Percentiles rank a stretch among this genome's conserved stretches.
Evolutionary conservation across 1,140 invertebrate species (phyloP).

Genomic region (Araneus ventricosus): DNA sequence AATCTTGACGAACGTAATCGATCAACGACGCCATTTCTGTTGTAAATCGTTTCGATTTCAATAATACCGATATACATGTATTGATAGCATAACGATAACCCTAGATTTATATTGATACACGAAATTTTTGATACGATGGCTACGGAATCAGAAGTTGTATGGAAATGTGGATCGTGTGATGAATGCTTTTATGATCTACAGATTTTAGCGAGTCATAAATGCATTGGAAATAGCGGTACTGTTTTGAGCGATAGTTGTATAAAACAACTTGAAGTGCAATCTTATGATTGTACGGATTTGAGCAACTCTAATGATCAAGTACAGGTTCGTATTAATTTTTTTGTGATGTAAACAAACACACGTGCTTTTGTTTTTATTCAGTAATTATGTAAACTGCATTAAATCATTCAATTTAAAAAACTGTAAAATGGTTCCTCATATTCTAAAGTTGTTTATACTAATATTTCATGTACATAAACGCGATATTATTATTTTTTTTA

Average conservation of each 20-base stretch:
- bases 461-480: no score
- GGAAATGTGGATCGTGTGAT: conserved; percentile 74
- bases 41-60: conserved; percentile 60
- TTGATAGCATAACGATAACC: conserved; percentile 64
- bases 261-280: conserved; percentile 66
- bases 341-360: conserved; percentile 66
- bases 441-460: no score
- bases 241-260: conserved; percentile 62
- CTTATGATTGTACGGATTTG: conserved; percentile 50
- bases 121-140: conserved; percentile 72
- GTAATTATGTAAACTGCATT: no score
- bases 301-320: conserved; percentile 68
- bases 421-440: no score
- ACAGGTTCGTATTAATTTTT: conserved; percentile 49
- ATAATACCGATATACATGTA: conserved; percentile 59
- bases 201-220: conserved; percentile 72
- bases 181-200: conserved; percentile 73
- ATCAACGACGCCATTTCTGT: conserved; percentile 10
- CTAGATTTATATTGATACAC: conserved; percentile 71
- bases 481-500: no score
- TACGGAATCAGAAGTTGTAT: conserved; percentile 62
- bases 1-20: not conserved
- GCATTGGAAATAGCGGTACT: conserved; percentile 61
- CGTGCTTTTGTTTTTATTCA: conserved; percentile 41
- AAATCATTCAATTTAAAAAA: no score